phyloP scores from a whole-genome alignment of 2,888 invertebrate genomes.

The Timandra comae region DNA sequence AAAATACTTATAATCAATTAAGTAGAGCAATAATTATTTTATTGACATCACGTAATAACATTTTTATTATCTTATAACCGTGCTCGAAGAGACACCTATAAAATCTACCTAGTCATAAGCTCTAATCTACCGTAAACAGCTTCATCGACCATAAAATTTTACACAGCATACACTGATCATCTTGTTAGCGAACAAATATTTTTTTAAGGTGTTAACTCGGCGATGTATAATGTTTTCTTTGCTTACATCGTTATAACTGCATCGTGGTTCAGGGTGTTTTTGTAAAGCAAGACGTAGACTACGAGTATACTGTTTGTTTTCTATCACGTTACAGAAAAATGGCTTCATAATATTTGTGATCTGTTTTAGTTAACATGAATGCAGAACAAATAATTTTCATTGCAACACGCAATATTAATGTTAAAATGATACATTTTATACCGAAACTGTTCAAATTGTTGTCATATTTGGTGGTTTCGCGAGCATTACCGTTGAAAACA shows the following conservation, averaged over 20 bases:
- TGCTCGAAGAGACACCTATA: no score
- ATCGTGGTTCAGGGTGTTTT: slow-evolving; percentile 38
- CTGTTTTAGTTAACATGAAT: not conserved
- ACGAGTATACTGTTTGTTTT: slow-evolving; percentile 55
- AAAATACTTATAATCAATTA: no score
- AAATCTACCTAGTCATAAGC: not conserved
- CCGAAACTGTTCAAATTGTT: no score
- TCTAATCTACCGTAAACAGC: slow-evolving; percentile 2
- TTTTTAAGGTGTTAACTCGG: slow-evolving; percentile 26
- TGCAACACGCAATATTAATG: no score
- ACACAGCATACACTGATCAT: slow-evolving; percentile 14
- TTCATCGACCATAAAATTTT: slow-evolving; percentile 10
- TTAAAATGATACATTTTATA: no score
- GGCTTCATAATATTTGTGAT: no score
- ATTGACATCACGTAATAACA: no score
- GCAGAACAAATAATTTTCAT: slow-evolving; percentile 1
- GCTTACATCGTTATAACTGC: slow-evolving; percentile 34
- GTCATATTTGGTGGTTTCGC: no score
- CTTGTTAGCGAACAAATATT: slow-evolving; percentile 24
- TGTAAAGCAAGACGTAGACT: slow-evolving; percentile 38
- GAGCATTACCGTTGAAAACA: no score
- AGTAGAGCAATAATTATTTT: no score
- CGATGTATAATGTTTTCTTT: slow-evolving; percentile 48
- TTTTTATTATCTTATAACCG: no score
- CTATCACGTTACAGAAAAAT: slow-evolving; percentile 29